These are phyloP conservation scores for Donacobius atricapilla DNA, from an alignment of 2,113 vertebrate species.

Conservation along the genomic window DNA sequence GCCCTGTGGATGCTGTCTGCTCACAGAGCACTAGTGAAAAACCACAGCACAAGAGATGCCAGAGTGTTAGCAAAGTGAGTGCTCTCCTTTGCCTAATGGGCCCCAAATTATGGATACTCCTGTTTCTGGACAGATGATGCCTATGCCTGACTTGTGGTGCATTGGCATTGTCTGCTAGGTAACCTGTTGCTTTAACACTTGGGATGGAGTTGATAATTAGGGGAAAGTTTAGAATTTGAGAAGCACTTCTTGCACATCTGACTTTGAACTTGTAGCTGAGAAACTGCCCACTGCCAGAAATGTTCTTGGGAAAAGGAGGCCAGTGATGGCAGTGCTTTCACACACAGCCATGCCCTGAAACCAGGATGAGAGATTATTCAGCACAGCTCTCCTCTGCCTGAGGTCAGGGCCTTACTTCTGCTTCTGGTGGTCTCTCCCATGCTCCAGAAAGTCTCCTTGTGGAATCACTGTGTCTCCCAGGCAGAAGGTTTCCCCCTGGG, in stretches of 20 bases:
- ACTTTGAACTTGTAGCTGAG: background rate
- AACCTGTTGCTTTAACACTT: background rate
- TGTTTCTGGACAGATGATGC: background rate
- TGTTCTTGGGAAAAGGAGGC: background rate
- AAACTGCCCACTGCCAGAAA: background rate
- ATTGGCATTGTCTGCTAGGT: background rate
- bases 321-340: background rate
- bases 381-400: background rate
- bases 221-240: background rate
- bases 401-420: background rate
- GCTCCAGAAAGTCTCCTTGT: background rate
- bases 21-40: background rate
- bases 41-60: background rate
- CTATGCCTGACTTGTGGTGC: rapidly evolving
- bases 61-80: background rate
- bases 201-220: background rate
- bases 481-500: background rate
- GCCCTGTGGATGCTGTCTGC: background rate
- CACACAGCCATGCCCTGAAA: background rate
- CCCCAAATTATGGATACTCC: background rate
- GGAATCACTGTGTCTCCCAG: background rate
- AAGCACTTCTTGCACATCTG: background rate
- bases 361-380: background rate
- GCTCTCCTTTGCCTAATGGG: background rate
- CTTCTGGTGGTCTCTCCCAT: background rate